Evolutionary conservation across 2,888 invertebrate genomes (phyloP), one percentile per base, ranked within the genome.

Genomic region (Pristionchus arcanus): DNA sequence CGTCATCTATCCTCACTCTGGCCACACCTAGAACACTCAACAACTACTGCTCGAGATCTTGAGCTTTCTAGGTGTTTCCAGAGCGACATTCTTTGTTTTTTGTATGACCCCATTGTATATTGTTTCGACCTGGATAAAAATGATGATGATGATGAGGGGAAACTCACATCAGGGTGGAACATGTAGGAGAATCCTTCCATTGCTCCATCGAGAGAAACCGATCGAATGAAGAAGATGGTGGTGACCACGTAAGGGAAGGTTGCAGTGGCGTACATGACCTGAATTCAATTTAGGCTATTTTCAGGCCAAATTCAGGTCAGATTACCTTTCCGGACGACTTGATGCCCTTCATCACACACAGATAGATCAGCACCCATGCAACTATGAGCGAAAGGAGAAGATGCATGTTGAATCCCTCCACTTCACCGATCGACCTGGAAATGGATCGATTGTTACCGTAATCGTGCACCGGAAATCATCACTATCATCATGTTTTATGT

Each of bases 201-300:
- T 13, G 98, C 97, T 31, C 98, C 98, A 89, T 97, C 97, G 92
- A 98, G 96, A 21, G 98, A 97, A 92, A 98, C 97, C 83, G 98
- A 98, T 90, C 98, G 96, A 92, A 98, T 96, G 96, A 98, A 98
- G 96, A 98, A 98, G 95, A 98, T 98, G 59, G 98, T 97, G 93
- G 98, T 96, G 92, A 98, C 98, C 90, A 97, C 96, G 96, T 98
- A 98, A 2, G 98, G 98, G 96, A 98, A 98, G 95, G 98, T 96
- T 1, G 98, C 98, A 21, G 98, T 98, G 96, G 98, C 97, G 96
- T 98, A 98, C 92, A 98, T 98, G 94, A 98, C 97, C 97, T 97
- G 95, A 28, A 16, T 49, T 34, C 11, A 31, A 7, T 19, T 34
- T 34, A 15, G 16, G 9, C 13, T 49, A n/a, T n/a, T n/a, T n/a